Evolutionary conservation across 2,113 vertebrate species (phyloP).

Genomic region (Ia io): DNA sequence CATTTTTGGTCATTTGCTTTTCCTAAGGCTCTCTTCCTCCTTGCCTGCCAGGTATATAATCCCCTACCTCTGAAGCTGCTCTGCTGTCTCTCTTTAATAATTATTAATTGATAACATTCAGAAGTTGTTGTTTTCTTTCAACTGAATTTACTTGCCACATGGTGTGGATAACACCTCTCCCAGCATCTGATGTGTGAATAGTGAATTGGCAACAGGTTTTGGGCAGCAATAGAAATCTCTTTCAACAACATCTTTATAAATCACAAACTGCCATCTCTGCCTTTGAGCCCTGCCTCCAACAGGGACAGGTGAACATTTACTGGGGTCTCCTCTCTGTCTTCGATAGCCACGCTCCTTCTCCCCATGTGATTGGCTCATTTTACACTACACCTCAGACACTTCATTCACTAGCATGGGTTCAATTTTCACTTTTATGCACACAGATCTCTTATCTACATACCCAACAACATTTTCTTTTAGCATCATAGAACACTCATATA

Average conservation of each 20-base stretch:
- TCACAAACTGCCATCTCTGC: constrained; percentile 3
- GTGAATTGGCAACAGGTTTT: constrained; percentile 57
- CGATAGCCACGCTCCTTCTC: background rate
- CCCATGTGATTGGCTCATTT: background rate
- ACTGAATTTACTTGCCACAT: constrained; percentile 56
- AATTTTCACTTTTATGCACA: background rate
- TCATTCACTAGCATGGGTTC: background rate
- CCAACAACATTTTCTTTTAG: background rate
- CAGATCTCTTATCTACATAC: background rate
- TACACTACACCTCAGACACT: background rate
- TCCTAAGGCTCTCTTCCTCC: background rate
- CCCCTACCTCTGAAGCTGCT: background rate
- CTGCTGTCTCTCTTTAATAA: background rate
- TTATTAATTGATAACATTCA: constrained; percentile 26
- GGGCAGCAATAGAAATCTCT: constrained; percentile 23
- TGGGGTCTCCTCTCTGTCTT: background rate
- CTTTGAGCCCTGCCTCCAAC: background rate
- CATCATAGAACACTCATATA: background rate
- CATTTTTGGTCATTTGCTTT: background rate
- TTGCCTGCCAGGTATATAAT: background rate
- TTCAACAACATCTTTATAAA: constrained; percentile 40
- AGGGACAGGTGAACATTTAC: background rate
- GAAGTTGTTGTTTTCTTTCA: background rate
- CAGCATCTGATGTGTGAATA: constrained; percentile 64
- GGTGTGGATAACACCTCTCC: constrained; percentile 51